Percentiles rank a stretch among this genome's conserved stretches.
phyloP scores from a whole-genome alignment of 2,888 invertebrate genomes.

The Thumatha senex region DNA sequence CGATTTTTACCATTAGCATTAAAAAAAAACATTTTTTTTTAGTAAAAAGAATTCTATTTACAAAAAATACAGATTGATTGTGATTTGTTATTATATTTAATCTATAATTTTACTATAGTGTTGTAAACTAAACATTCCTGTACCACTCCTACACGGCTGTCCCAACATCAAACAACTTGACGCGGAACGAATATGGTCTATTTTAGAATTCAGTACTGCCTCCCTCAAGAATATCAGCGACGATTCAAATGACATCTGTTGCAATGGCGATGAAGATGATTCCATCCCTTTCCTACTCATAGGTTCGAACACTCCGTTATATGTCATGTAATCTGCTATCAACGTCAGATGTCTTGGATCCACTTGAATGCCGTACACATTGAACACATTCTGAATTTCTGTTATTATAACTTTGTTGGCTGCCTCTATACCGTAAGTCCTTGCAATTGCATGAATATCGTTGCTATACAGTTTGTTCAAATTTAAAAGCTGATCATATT shows the following conservation, averaged over 20 bases:
- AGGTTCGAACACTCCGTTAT: slow-evolving; percentile 93
- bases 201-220: slow-evolving; percentile 88
- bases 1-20: too few relatives aligned
- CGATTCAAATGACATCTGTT: slow-evolving; percentile 99
- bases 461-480: slow-evolving; percentile 94
- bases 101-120: slow-evolving; percentile 52
- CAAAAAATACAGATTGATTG: too few relatives aligned
- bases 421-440: slow-evolving; percentile 98
- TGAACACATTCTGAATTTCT: slow-evolving; percentile 98
- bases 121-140: slow-evolving; percentile 87
- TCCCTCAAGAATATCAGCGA: slow-evolving; percentile 92
- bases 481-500: slow-evolving; percentile 90
- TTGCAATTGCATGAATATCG: slow-evolving; percentile 95
- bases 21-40: too few relatives aligned
- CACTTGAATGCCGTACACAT: slow-evolving; percentile 97
- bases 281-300: slow-evolving; percentile 96
- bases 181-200: slow-evolving; percentile 91
- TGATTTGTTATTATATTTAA: slow-evolving; percentile 1
- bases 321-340: slow-evolving; percentile 99
- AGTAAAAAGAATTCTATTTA: too few relatives aligned
- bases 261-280: slow-evolving; percentile 95
- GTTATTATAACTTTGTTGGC: slow-evolving; percentile 95
- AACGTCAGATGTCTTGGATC: slow-evolving; percentile 96
- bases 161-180: slow-evolving; percentile 95
- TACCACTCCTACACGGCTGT: slow-evolving; percentile 91